phyloP scores from a whole-genome alignment of 2,888 invertebrate species.

The Papilio gigon region DNA sequence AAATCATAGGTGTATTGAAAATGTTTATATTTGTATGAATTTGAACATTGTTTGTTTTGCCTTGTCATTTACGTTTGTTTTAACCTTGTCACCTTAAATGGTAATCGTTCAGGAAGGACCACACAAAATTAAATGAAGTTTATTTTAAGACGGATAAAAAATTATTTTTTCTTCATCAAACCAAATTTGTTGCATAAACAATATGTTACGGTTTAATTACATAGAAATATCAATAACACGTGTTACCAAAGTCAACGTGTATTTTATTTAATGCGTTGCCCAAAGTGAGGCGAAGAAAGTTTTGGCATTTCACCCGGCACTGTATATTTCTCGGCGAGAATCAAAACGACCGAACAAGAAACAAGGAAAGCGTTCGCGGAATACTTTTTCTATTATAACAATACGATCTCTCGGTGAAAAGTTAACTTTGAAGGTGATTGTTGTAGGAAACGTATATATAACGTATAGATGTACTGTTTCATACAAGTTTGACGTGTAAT shows the following conservation, averaged over 20 bases:
- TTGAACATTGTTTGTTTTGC: too few species aligned
- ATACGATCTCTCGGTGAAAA: constrained; percentile 22
- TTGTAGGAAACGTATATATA: constrained; percentile 11
- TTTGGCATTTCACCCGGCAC: constrained; percentile 39
- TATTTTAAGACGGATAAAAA: not conserved
- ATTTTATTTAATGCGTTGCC: constrained; percentile 38
- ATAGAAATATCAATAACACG: constrained; percentile 32
- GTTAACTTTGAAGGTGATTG: constrained; percentile 25
- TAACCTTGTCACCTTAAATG: too few species aligned
- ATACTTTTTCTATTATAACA: constrained; percentile 39
- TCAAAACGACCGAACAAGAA: constrained; percentile 41
- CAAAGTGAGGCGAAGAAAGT: constrained; percentile 38
- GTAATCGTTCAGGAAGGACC: too few species aligned
- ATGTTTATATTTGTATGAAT: too few species aligned
- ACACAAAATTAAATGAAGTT: too few species aligned
- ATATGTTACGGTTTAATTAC: constrained; percentile 6
- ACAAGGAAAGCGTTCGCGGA: constrained; percentile 36
- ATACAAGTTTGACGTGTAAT: too few species aligned
- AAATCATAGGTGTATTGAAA: too few species aligned
- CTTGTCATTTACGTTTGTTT: too few species aligned
- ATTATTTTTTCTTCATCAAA: not conserved
- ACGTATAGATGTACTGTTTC: too few species aligned
- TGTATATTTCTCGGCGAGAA: constrained; percentile 39
- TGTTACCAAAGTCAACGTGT: constrained; percentile 25
- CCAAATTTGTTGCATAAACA: not conserved